These are phyloP conservation scores for Rattus rattus DNA, from an alignment of 2,113 vertebrate genomes.

Conservation along the genomic window DNA sequence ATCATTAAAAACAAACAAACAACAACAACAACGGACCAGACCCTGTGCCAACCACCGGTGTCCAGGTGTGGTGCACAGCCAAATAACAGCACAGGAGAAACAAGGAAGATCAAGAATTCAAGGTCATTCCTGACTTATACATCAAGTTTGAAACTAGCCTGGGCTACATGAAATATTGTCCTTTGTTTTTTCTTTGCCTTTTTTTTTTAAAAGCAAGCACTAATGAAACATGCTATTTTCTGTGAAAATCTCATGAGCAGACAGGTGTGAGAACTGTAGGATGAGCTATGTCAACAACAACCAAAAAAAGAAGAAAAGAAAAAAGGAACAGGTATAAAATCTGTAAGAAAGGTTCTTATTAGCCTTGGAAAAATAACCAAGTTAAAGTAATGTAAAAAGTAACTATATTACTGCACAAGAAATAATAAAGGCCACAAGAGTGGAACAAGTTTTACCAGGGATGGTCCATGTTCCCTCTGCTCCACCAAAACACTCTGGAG, in stretches of 20 bases:
- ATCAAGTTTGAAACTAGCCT: background rate
- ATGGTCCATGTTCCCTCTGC: background rate
- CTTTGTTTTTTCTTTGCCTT: background rate
- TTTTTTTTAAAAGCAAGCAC: background rate
- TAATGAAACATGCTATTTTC: background rate
- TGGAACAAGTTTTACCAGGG: background rate
- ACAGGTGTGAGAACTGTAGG: background rate
- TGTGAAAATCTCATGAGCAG: background rate
- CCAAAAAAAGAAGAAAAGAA: background rate
- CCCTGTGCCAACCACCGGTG: background rate
- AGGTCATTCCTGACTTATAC: background rate
- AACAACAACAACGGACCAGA: background rate
- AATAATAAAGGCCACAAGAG: background rate
- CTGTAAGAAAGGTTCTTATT: background rate
- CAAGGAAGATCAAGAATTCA: background rate
- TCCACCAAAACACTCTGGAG: background rate
- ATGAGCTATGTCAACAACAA: background rate
- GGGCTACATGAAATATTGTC: background rate
- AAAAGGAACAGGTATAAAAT: background rate
- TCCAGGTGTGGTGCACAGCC: background rate
- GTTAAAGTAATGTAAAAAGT: background rate
- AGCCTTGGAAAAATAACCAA: background rate
- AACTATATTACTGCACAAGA: background rate
- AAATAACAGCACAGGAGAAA: background rate
- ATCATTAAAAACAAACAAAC: background rate